Conservation (phyloP, 2,113 vertebrate genomes). For the Ellobius talpinus region DNA sequence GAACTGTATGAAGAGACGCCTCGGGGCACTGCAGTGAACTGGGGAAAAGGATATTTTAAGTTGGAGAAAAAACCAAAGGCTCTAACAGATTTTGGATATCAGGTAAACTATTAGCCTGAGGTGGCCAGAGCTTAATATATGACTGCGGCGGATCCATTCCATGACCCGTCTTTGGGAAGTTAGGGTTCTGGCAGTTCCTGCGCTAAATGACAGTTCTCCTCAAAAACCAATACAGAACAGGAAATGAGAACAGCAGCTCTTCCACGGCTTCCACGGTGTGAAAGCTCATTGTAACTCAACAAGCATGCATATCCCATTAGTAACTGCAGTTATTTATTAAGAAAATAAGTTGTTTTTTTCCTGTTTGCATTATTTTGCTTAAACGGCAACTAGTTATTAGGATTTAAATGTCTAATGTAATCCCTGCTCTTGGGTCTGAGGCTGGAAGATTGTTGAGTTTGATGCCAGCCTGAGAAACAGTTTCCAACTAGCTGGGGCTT, state of each 20-base stretch:
- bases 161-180: not conserved
- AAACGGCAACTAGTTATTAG: not conserved
- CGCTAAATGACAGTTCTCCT: not conserved
- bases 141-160: not conserved
- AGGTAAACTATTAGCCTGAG: not conserved
- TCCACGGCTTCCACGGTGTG: not conserved
- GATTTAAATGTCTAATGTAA: not conserved
- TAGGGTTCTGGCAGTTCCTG: not conserved
- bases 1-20: not conserved
- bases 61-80: not conserved
- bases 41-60: not conserved
- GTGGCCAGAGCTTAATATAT: not conserved
- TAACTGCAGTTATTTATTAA: constrained; percentile 23
- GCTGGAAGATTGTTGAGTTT: not conserved
- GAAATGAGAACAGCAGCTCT: not conserved
- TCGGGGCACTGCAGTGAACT: not conserved
- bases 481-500: no score
- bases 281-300: not conserved
- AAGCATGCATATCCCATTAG: not conserved
- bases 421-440: not conserved
- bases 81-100: not conserved
- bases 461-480: not conserved
- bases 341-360: constrained; percentile 5
- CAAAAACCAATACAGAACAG: not conserved
- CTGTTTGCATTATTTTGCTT: constrained; percentile 10